Base-by-base conservation (phyloP, 2,888 invertebrate genomes). In the Notodonta ziczac region DNA sequence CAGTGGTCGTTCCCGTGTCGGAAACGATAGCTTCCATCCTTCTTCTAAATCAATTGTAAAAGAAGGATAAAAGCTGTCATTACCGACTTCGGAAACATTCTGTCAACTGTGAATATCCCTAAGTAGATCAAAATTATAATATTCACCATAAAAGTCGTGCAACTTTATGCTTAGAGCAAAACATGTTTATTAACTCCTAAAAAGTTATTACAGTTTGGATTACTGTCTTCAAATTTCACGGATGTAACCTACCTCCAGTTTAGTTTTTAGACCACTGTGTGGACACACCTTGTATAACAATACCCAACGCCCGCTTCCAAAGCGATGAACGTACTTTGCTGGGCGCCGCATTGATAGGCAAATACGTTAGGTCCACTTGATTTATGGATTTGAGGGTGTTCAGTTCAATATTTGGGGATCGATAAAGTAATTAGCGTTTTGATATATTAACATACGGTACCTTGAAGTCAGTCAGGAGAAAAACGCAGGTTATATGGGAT, bases 301-400 rank as follows among this genome's bases (percentile, higher is more conserved):
- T 78, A 79, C 77, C 84, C 46, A 12, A 13, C 46, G 46, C 6
- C 73, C 71, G 71, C 24, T 24, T 56, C 65, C 65, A 63, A 69
- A 69, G 39, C 63, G 56, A 56, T 56, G 63, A 70, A 61, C 62
- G 46, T 65, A 61, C 40, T 66, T 62, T 67, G 60, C 63, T 58
- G 65, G 62, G 50, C 66, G 59, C 8, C 39, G 51, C 62, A 65
- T 65, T 67, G 65, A 65, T 60, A 62, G 58, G 61, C 55, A 62
- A 66, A 67, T 66, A 68, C 53, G 57, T 63, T 61, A 63, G 48
- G 24, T 13, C 54, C 52, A n/a, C n/a, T 44, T 72, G 67, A 76
- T 66, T 72, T 65, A 69, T 59, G 51, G 66, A 61, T n/a, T 42
- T 24, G 24, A 44, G 42, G 44, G 6, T 13, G 35, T 13, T 46